These are phyloP conservation scores for Rhagonycha fulva DNA, from an alignment of 2,888 invertebrate species.

Conservation along the genomic window DNA sequence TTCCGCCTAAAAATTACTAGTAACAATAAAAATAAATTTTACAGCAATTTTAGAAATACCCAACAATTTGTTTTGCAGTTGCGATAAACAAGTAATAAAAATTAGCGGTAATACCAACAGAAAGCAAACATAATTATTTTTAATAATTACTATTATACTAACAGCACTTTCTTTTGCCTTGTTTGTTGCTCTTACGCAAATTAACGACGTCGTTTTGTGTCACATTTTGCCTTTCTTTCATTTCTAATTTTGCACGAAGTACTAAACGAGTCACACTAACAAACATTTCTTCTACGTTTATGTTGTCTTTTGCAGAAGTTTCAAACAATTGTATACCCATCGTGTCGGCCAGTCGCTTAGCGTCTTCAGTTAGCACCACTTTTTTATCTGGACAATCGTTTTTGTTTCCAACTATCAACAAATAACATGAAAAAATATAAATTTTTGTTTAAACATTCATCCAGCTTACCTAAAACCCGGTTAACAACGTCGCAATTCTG, in stretches of 20 bases:
- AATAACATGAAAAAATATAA: background rate
- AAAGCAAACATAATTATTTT: slow-evolving; percentile 17
- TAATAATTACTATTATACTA: slow-evolving; percentile 36
- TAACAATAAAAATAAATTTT: background rate
- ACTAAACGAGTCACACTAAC: slow-evolving; percentile 78
- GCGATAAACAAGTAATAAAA: background rate
- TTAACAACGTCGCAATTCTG: slow-evolving; percentile 99
- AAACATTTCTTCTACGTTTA: slow-evolving; percentile 98
- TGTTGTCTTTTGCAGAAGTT: slow-evolving; percentile 98
- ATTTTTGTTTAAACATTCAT: background rate
- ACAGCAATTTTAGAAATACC: background rate
- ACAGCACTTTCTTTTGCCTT: slow-evolving; percentile 67
- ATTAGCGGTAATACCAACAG: slow-evolving; percentile 11
- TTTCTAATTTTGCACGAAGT: slow-evolving; percentile 81
- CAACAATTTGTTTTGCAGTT: background rate
- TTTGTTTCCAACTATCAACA: slow-evolving; percentile 87
- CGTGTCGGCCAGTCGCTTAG: slow-evolving; percentile 94
- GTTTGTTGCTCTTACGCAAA: slow-evolving; percentile 68
- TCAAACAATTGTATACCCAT: slow-evolving; percentile 98
- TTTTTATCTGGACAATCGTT: slow-evolving; percentile 93
- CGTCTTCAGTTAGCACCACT: slow-evolving; percentile 96
- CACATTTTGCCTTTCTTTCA: slow-evolving; percentile 73
- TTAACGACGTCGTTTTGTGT: slow-evolving; percentile 75
- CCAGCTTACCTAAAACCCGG: slow-evolving; percentile 88
- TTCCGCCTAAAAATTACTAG: slow-evolving; percentile 1